Base-by-base conservation (phyloP, 2,113 vertebrate genomes). In the Guaruba guarouba region DNA sequence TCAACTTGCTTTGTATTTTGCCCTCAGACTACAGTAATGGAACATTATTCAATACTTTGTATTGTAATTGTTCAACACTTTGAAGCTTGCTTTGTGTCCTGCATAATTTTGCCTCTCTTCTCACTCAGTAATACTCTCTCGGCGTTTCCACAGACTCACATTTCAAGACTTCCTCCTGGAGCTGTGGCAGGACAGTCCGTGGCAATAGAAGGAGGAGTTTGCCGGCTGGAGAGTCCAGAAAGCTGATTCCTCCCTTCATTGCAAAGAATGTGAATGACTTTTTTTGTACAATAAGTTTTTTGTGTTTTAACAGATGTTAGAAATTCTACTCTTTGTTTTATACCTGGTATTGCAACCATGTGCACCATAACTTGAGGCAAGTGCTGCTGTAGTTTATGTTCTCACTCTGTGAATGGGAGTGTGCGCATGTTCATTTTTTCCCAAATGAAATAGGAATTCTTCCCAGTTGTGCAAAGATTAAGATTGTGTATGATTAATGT, bases 201-300 rank as follows among this genome's bases (percentile, higher is more conserved):
- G 96, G 99, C 99, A n/a, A 99, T 99, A 49, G 99, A 99, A 98
- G 99, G 99, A 94, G 99, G 99, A 57, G 99, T 99, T 90, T 99
- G 99, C 97, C 98, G 99, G 44, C 98, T 99, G 96, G 98, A 98
- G 93, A 99, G 97, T 88, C 96, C 97, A 9, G 97, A 95, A 85
- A 98, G 98, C 96, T 96, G 96, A 94, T 95, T 96, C 94, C 61
- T 96, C 92, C 92, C 94, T 97, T 97, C 61, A 67, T 67, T 82
- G 55, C 82, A 92, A 93, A 96, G 90, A 95, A 75, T 95, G 86
- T 87, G 81, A 96, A 92, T 93, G 95, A 77, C 92, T 67, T 95
- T 67, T 95, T 96, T 94, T 95, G 96, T 94, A 97, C 88, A 96
- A 97, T 95, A 97, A 96, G 92, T 92, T 97, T 97, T 28, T 95